Conservation (phyloP, 2,113 vertebrate species). For the Australoheros scitulus region DNA sequence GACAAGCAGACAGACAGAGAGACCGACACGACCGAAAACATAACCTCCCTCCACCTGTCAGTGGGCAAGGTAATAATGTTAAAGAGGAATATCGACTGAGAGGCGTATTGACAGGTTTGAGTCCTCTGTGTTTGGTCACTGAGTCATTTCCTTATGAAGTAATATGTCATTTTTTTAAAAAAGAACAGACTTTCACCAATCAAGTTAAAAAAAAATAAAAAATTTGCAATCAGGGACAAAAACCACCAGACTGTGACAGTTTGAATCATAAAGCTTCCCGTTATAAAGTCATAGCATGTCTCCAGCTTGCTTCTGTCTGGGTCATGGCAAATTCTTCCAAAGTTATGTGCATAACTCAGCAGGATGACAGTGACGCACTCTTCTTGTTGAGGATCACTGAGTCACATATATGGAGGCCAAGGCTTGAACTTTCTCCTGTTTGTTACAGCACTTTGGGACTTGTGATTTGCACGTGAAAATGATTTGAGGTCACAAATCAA, state of each 20-base stretch:
- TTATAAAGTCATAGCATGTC: background rate
- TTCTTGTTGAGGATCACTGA: background rate
- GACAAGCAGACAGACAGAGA: too few relatives aligned
- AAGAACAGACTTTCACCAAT: background rate
- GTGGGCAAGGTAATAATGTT: background rate
- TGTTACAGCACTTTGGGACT: background rate
- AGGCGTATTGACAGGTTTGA: background rate
- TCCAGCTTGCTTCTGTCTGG: background rate
- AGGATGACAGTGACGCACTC: background rate
- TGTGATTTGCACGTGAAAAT: background rate
- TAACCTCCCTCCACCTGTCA: too few relatives aligned
- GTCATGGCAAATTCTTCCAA: background rate
- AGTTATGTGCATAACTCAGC: slow-evolving; percentile 3
- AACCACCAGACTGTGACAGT: background rate
- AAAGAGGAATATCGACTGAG: background rate
- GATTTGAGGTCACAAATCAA: background rate
- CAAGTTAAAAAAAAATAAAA: background rate
- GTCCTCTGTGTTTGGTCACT: background rate
- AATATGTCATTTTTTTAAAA: background rate
- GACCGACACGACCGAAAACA: too few relatives aligned
- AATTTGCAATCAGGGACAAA: background rate
- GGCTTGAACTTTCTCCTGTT: background rate
- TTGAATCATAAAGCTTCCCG: background rate
- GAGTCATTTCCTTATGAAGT: background rate
- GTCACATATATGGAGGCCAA: background rate